Base-by-base conservation (phyloP, 2,888 invertebrate species). In the Harpagoxenus sublaevis region DNA sequence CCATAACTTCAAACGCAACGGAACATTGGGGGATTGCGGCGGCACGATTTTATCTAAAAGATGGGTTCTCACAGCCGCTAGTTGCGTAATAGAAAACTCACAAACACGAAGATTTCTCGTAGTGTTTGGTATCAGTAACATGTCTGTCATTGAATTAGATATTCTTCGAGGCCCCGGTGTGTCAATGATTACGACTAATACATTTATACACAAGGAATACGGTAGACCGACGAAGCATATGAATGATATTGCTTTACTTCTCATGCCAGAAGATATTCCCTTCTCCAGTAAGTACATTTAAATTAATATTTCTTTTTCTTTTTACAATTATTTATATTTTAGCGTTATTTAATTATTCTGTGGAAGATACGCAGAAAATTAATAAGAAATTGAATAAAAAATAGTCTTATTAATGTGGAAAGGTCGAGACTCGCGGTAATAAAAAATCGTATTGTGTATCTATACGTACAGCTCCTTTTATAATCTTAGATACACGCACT, bases 61-160 rank as follows among this genome's bases (percentile, higher is more conserved):
- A 71, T 93, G 92, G 93, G 87, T 93, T 1, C 84, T 93, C 1
- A 93, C 92, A 3, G 93, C 93, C 0, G 93, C 87, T 2, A 92
- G 93, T 45, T 93, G 93, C 48, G 60, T 91, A 5, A 70, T 28
- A 2, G 5, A 75, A 0, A 0, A 31, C 0, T 88, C 92, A 0
- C 68, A 3, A 0, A 62, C 23, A 62, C 23, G 23, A 23, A 23
- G 23, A 23, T 92, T 92, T 65, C 39, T 91, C 5, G 86, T 93
- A 1, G 83, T 89, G 3, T 89, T 93, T 65, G 93, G 92, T 5
- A 66, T 87, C 8, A 73, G 68, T 15, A 78, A 92, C 51, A 90
- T 90, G 63, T n/a, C 68, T 0, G 87, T 84, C 6, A 84, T 92
- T 48, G 81, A 74, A 0, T 91, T 90, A 63, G 81, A 89, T 68